Conservation (phyloP, 2,888 invertebrate species). For the Hetaerina titia region DNA sequence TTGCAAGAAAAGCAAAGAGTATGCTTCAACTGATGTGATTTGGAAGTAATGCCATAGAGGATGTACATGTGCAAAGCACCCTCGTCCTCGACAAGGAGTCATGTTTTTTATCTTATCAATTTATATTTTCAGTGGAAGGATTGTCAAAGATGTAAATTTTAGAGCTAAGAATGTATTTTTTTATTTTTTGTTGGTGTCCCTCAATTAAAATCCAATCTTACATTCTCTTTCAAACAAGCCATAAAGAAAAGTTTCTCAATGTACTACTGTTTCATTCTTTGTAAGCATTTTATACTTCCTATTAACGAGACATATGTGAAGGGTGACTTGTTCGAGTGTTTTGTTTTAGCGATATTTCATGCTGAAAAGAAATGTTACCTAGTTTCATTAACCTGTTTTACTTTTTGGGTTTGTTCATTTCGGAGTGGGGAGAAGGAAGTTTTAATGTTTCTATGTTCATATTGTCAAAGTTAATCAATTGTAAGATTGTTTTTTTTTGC, state of each 20-base stretch:
- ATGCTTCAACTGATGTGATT: neutral
- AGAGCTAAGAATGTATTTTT: neutral
- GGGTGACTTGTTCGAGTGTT: neutral
- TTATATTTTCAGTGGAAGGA: neutral
- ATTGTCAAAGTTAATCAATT: neutral
- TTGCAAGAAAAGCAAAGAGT: neutral
- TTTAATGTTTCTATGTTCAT: neutral
- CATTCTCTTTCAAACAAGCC: neutral
- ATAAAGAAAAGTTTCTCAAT: neutral
- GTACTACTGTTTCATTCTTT: neutral
- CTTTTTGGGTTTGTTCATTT: neutral
- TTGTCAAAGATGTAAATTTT: neutral
- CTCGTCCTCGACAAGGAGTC: neutral
- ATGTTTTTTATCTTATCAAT: slow-evolving; percentile 25
- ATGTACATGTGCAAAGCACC: neutral
- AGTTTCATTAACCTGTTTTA: neutral
- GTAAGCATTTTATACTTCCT: neutral
- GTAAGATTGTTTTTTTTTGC: neutral
- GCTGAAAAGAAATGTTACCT: neutral
- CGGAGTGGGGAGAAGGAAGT: neutral
- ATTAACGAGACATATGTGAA: neutral
- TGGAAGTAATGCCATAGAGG: neutral
- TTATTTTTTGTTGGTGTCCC: neutral
- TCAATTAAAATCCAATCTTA: neutral
- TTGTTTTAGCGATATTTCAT: neutral